phyloP scores from a whole-genome alignment of 2,797 vertebrate species.

The Schizopygopsis pylzovi region DNA sequence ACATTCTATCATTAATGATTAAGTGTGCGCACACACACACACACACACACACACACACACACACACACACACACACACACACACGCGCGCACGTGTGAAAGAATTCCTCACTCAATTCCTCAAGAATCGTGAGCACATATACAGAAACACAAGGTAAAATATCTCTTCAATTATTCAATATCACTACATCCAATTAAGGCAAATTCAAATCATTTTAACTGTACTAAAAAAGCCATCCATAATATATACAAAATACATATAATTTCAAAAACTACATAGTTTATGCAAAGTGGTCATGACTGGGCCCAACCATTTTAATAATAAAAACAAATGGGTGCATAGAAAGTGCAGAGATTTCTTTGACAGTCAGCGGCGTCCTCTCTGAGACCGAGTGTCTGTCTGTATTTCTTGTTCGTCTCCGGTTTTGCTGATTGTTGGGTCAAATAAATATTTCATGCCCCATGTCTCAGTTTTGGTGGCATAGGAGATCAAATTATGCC shows the following conservation, averaged over 20 bases:
- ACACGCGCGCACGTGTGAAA: background rate
- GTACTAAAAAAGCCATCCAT: background rate
- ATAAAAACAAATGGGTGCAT: constrained; percentile 11
- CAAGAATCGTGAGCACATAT: constrained; percentile 4
- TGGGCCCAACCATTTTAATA: background rate
- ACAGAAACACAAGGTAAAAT: constrained; percentile 36
- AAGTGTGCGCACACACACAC: constrained; percentile 16
- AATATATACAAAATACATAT: constrained; percentile 15
- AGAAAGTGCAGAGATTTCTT: constrained; percentile 14
- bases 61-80: background rate
- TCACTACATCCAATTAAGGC: constrained; percentile 21
- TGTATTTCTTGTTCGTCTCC: constrained; percentile 44
- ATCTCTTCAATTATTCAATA: constrained; percentile 41
- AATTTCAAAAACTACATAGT: background rate
- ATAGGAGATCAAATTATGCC: constrained; percentile 61
- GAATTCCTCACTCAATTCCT: background rate
- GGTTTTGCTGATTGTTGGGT: constrained; percentile 59
- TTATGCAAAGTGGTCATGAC: background rate
- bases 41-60: background rate
- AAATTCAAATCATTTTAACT: constrained; percentile 11
- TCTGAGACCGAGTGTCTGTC: constrained; percentile 26
- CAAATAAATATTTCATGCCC: constrained; percentile 61
- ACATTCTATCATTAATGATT: constrained; percentile 60
- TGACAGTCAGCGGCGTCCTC: constrained; percentile 1
- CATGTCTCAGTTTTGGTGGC: constrained; percentile 61